phyloP scores from a whole-genome alignment of 1,140 invertebrate genomes.

The Radopholus similis region DNA sequence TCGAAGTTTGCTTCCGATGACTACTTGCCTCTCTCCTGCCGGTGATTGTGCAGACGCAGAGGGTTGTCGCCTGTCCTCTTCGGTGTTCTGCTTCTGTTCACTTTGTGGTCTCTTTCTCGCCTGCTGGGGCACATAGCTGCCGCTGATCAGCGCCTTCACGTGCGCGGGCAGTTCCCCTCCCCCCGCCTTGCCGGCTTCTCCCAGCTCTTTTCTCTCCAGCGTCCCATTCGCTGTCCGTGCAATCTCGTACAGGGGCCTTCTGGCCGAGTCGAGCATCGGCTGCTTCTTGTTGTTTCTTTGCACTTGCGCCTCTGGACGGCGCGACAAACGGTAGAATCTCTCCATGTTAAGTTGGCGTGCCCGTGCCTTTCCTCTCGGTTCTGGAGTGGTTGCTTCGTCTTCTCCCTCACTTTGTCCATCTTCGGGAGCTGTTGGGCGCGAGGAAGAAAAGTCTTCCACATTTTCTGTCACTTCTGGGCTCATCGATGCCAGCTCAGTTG shows the following conservation, averaged over 20 bases:
- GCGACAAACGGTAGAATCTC: slow-evolving; percentile 39
- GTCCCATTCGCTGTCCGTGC: not conserved
- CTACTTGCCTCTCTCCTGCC: not conserved
- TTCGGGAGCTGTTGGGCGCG: too few species aligned
- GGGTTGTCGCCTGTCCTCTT: not conserved
- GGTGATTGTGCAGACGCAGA: not conserved
- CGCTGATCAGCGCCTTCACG: slow-evolving; percentile 12
- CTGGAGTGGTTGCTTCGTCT: not conserved
- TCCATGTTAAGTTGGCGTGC: slow-evolving; percentile 54
- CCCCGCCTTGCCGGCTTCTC: not conserved
- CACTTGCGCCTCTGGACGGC: not conserved
- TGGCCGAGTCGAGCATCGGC: not conserved
- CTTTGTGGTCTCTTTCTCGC: too few species aligned
- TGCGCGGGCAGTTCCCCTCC: slow-evolving; percentile 3
- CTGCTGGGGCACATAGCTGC: not conserved
- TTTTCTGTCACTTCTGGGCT: slow-evolving; percentile 26
- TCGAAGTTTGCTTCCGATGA: not conserved
- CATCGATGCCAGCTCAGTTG: slow-evolving; percentile 20
- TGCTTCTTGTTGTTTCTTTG: not conserved
- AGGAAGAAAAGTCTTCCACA: too few species aligned
- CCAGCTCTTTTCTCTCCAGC: not conserved
- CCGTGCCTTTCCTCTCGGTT: not conserved
- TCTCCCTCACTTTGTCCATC: too few species aligned
- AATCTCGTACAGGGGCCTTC: not conserved
- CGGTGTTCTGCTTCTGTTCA: not conserved